Base-by-base conservation (phyloP, 2,888 invertebrate genomes). In the Hemithea aestivaria region DNA sequence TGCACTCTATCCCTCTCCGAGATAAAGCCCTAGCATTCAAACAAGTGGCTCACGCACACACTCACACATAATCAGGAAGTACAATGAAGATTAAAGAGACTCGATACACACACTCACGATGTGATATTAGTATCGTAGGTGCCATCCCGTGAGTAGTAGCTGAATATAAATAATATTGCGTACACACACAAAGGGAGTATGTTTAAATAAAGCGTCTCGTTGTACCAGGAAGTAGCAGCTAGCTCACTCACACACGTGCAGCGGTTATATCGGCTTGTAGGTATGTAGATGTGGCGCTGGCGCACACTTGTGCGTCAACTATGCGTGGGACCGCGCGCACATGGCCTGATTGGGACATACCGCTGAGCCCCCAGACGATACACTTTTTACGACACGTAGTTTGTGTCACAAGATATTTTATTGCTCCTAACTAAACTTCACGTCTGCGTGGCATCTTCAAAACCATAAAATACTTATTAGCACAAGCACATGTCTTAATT, bases 11-110 rank as follows among this genome's bases (percentile, higher is more conserved):
- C 83, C 84, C 85, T 81, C 74, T 61, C 76, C 65, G 78, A 82
- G 84, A 84, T 83, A 84, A 79, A 83, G 83, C 84, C 87, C 85
- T 76, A 81, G 72, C 83, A 83, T 82, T 83, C 83, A 77, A 85
- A 85, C 87, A 87, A 85, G 85, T 87, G 85, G 80, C 78, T 80
- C 75, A 84, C 85, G 40, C 85, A 83, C 84, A 85, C 84, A 82
- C 84, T 26, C 24, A 46, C 58, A 45, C 55, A 66, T 64, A 65
- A 82, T 83, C 82, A 87, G 87, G 87, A 87, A 87, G 85, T 85
- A 85, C 83, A 85, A 85, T 82, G 72, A 77, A 83, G 83, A 84
- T 83, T 82, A 83, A 82, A 84, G 76, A 73, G 77, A 76, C 78
- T 72, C 64, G 67, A 77, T 71, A 69, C 81, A 74, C 80, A 80